Conservation (phyloP, 1,140 invertebrate species). For the Drosophila tristis region DNA sequence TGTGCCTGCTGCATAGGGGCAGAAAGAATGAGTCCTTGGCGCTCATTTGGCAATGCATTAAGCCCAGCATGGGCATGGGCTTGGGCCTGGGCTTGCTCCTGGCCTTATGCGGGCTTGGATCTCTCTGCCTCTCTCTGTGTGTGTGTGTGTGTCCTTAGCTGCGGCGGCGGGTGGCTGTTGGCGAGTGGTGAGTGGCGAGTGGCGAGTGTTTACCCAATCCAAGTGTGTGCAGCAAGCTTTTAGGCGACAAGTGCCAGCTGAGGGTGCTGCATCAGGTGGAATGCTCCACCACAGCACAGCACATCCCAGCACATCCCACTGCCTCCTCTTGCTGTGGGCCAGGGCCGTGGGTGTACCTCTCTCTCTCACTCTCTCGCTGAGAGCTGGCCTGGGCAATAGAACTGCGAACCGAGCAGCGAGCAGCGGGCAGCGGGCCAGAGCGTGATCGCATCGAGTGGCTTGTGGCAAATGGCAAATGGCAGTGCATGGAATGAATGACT, state of each 20-base stretch:
- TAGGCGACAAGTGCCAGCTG: slow-evolving; percentile 44
- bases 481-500: neutral
- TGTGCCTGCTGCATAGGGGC: too few species aligned
- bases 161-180: slow-evolving; percentile 5
- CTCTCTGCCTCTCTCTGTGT: neutral
- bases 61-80: slow-evolving; percentile 10
- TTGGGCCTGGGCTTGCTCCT: neutral
- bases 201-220: slow-evolving; percentile 5
- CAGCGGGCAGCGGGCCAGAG: too few species aligned
- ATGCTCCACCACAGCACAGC: too few species aligned
- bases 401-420: too few species aligned
- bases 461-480: too few species aligned
- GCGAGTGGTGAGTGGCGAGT: too few species aligned
- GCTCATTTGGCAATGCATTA: slow-evolving; percentile 68
- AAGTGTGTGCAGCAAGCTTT: slow-evolving; percentile 42
- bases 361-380: neutral
- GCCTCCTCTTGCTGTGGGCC: too few species aligned
- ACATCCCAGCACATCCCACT: too few species aligned
- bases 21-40: slow-evolving; percentile 68
- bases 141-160: slow-evolving; percentile 11
- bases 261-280: too few species aligned
- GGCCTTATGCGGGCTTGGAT: slow-evolving; percentile 18
- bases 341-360: too few species aligned
- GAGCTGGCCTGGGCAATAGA: too few species aligned
- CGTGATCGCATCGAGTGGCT: too few species aligned